Conservation (phyloP, 2,113 vertebrate species). For the Alouatta palliata region DNA sequence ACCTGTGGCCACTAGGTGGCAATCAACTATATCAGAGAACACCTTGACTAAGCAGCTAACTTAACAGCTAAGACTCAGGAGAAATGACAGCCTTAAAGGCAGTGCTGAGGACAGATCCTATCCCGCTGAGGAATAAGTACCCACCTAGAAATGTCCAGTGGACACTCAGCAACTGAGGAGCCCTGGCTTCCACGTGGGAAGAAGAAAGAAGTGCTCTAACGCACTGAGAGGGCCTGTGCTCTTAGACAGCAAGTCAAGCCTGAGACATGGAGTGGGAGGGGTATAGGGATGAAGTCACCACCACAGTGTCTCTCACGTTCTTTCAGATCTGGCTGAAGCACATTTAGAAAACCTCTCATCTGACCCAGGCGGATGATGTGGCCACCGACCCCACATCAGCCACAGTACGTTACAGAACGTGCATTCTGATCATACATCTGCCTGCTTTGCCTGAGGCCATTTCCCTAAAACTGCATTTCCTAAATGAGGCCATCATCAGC, state of each 20-base stretch:
- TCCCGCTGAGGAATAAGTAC: neutral
- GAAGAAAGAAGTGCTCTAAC: neutral
- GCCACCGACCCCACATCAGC: neutral
- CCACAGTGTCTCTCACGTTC: neutral
- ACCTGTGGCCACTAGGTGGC: neutral
- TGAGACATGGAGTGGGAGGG: neutral
- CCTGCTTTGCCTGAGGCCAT: conserved; percentile 4
- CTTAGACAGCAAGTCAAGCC: neutral
- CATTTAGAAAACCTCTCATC: neutral
- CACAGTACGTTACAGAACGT: rapidly evolving
- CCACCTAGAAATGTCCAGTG: neutral
- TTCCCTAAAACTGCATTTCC: conserved; percentile 30
- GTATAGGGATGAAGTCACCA: neutral
- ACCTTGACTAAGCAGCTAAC: too few relatives aligned
- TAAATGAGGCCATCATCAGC: conserved; percentile 42
- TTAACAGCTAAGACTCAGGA: neutral
- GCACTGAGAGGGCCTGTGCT: neutral
- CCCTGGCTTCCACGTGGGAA: neutral
- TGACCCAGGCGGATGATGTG: neutral
- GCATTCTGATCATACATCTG: neutral
- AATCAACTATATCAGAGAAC: neutral
- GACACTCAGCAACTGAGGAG: neutral
- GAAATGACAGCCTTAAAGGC: neutral
- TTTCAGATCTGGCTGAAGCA: neutral
- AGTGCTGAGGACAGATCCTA: neutral